Percentiles rank a stretch among this genome's conserved stretches.
These are phyloP conservation scores for Bettongia penicillata DNA, from an alignment of 2,113 vertebrate species.

Conservation along the genomic window DNA sequence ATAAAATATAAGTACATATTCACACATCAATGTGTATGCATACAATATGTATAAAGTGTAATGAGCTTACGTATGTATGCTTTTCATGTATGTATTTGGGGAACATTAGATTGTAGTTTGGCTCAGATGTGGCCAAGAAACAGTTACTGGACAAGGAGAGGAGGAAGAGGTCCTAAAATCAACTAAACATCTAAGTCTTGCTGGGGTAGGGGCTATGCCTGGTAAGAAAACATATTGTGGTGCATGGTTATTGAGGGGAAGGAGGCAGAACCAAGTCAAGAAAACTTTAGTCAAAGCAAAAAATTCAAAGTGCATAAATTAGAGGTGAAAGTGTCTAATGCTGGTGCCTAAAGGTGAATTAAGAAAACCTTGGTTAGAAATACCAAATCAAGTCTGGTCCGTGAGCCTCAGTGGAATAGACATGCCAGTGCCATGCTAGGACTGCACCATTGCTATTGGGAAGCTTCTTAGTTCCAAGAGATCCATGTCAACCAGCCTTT, in stretches of 20 bases:
- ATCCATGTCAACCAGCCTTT: neutral
- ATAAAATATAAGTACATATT: neutral
- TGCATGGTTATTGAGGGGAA: neutral
- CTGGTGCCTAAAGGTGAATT: neutral
- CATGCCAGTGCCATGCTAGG: neutral
- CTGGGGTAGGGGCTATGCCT: neutral
- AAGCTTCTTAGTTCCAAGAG: neutral
- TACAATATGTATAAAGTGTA: neutral
- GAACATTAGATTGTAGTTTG: neutral
- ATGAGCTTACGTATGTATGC: neutral
- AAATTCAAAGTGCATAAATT: neutral
- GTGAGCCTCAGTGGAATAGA: neutral
- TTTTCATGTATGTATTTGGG: neutral
- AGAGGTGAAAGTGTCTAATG: neutral
- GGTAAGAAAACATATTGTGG: neutral
- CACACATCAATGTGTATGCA: neutral
- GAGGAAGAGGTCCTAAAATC: neutral
- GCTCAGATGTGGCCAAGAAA: neutral
- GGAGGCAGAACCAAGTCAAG: neutral
- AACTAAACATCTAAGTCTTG: neutral
- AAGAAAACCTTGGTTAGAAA: neutral
- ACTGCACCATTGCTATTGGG: neutral
- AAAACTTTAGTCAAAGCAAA: neutral
- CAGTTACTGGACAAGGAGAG: neutral
- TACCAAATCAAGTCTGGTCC: neutral